Evolutionary conservation across 2,888 invertebrate species (phyloP), one percentile per base, ranked within the genome.

Genomic region (Eupeodes latifasciatus): DNA sequence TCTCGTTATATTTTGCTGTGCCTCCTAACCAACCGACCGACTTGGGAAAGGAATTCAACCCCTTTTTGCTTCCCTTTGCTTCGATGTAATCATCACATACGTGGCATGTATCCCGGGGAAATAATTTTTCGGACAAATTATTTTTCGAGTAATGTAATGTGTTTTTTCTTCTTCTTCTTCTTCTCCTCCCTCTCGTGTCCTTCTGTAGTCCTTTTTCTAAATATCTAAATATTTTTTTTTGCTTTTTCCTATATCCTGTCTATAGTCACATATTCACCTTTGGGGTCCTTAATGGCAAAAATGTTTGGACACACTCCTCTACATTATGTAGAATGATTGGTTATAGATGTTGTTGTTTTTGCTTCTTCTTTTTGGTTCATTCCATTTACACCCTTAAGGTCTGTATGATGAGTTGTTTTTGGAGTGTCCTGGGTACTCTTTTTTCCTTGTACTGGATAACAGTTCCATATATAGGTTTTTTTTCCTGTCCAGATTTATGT

Each of bases 91-190:
- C 66, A 81, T 80, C 51, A 84, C 77, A 59, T 59, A 59, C 59
- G 72, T 67, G 40, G 55, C 77, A 67, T 77, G 72, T 77, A 57
- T 77, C 85, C 80, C 40, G 72, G 67, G 85, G 85, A 77, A 76
- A 72, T 72, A 81, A 72, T 84, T 75, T 79, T 80, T 85, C 19
- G 75, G 75, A 80, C 75, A 85, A 85, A 85, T 85, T 77, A 76
- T 85, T 85, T 85, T 69, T 66, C 72, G 11, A 81, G 76, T 72
- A 72, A 59, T 49, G 61, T 10, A 40, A 40, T 40, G 40, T 36
- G 16, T 55, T 47, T 64, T 19, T 40, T 74, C n/a, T 67, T 12
- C 12, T 34, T 47, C 19, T 62, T 12, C 36, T 40, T 57, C 59
- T 10, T 34, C 10, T 0, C 27, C 27, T 16, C n/a, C 0, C 5